Conservation (phyloP, 1,140 invertebrate genomes). For the Nephila pilipes region DNA sequence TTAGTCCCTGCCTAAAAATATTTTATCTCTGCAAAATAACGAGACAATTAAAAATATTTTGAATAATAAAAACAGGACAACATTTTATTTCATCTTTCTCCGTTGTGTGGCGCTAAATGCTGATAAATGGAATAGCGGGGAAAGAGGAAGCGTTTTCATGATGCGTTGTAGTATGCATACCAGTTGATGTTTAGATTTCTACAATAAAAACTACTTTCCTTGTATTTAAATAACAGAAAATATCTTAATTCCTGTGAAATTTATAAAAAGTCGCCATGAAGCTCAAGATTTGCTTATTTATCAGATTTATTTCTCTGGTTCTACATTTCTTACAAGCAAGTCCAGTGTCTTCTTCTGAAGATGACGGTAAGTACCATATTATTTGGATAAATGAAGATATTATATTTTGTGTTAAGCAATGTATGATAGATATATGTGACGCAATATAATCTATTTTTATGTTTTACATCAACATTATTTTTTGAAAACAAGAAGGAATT, state of each 20-base stretch:
- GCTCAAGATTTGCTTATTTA: neutral
- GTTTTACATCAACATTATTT: no score
- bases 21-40: no score
- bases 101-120: slow-evolving; percentile 56
- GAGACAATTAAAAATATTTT: no score
- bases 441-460: no score
- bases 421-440: neutral
- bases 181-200: no score
- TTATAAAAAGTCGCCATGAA: neutral
- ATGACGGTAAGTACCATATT: neutral
- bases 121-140: neutral
- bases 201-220: no score
- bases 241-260: neutral
- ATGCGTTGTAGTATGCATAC: neutral
- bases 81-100: slow-evolving; percentile 35
- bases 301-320: neutral
- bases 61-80: neutral
- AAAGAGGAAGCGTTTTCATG: neutral
- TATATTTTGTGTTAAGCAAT: neutral
- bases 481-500: no score
- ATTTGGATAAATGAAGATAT: neutral
- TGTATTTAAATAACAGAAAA: no score
- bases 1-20: no score
- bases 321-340: neutral
- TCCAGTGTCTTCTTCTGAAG: neutral